These are phyloP conservation scores for Scopus umbretta DNA, from an alignment of 2,113 vertebrate genomes.

Conservation along the genomic window DNA sequence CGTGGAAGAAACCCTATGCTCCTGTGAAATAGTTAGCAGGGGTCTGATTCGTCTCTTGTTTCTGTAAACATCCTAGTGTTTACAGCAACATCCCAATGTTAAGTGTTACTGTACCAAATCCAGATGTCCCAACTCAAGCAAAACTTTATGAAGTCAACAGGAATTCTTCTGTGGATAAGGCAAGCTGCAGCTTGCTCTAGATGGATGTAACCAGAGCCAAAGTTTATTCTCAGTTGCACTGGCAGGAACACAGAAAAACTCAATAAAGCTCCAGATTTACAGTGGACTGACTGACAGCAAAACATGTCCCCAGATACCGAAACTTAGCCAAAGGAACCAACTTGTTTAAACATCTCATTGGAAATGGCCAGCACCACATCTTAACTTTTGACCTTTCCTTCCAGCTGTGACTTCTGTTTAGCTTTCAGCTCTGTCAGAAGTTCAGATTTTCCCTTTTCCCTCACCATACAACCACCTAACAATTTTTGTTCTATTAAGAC, in stretches of 20 bases:
- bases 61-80: conserved; percentile 38
- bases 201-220: conserved; percentile 1
- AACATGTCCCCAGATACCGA: not conserved
- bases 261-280: not conserved
- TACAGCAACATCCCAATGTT: conserved; percentile 11
- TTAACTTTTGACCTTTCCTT: not conserved
- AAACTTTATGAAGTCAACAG: not conserved
- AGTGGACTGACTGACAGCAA: not conserved
- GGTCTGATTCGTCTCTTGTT: not conserved
- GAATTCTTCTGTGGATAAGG: not conserved
- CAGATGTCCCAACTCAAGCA: conserved; percentile 12
- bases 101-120: conserved; percentile 5
- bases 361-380: not conserved
- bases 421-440: not conserved
- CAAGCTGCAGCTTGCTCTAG: conserved; percentile 12
- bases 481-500: not conserved
- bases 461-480: not conserved
- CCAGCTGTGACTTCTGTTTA: not conserved
- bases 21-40: not conserved
- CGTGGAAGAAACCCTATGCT: conserved; percentile 43
- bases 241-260: not conserved
- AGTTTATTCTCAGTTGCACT: not conserved
- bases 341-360: not conserved
- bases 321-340: not conserved
- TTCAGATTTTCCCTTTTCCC: not conserved